Base-by-base conservation (phyloP, 2,113 vertebrate genomes). In the Pollachius pollachius region DNA sequence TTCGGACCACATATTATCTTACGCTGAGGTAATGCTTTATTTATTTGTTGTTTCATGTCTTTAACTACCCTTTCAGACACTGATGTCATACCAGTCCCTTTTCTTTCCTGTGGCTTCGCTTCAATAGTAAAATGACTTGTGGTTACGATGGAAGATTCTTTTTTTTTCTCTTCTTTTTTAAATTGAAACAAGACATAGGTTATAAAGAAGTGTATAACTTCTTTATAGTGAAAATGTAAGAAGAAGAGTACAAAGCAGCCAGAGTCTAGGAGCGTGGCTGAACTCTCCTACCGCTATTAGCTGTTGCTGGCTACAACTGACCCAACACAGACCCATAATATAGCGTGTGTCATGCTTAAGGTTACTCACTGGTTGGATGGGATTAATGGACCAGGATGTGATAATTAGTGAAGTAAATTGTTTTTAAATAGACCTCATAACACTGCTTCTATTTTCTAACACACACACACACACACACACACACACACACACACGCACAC, bases 351-450 rank as follows among this genome's bases (percentile, higher is more conserved):
- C 71, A 67, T 68, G 60, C 64, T 76, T 66, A 68, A 61, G 75
- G 74, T 74, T 65, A 65, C 63, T 73, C 67, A 74, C 52, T 65
- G 64, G 37, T 57, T 64, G 66, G 64, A 5, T 75, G 70, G 77
- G 79, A 85, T 86, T 75, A 86, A 85, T 87, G 76, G 70, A 81
- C 30, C 74, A 83, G 83, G 85, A 87, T 87, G 83, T 71, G 67
- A 84, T 79, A 71, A 85, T 88, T 86, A 85, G 75, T 58, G 52
- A 59, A 65, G 68, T 83, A 69, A 81, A 80, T 78, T 67, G 78
- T 80, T 87, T 81, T 82, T 68, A 72, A 85, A 70, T 66, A 71
- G 76, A 27, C 64, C 66, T 69, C 48, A 62, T 81, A 80, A 73
- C 74, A 64, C 64, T 16, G 65, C 52, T 78, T 82, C 62, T 76